Evolutionary conservation across 2,888 invertebrate species (phyloP).

Genomic region (Keiferia lycopersicella): DNA sequence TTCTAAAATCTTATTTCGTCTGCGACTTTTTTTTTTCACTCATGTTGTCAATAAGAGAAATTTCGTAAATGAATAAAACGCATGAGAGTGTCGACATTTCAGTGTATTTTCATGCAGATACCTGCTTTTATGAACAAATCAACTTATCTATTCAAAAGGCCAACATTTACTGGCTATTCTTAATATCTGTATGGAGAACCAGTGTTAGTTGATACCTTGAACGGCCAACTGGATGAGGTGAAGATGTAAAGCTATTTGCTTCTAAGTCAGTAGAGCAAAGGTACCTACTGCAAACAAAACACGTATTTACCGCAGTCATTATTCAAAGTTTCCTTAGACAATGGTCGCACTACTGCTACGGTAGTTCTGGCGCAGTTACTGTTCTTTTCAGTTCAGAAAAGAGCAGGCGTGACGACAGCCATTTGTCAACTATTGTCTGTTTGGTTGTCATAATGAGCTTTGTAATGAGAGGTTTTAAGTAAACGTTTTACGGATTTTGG

Average conservation of each 20-base stretch:
- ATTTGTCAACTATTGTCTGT: constrained; percentile 18
- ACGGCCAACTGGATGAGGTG: no score
- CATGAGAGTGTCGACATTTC: no score
- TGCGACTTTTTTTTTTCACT: no score
- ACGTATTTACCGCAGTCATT: constrained; percentile 37
- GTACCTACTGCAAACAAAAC: constrained; percentile 30
- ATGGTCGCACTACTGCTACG: constrained; percentile 63
- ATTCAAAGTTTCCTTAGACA: constrained; percentile 47
- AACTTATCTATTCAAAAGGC: no score
- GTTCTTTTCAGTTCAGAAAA: constrained; percentile 3
- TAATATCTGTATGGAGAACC: no score
- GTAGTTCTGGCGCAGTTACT: constrained; percentile 47
- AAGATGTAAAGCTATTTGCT: neutral
- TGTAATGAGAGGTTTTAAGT: constrained; percentile 4
- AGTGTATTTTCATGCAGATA: no score
- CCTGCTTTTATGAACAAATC: no score
- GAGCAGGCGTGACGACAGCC: constrained; percentile 18
- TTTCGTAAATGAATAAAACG: no score
- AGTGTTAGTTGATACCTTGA: no score
- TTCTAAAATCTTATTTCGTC: no score
- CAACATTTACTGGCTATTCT: no score
- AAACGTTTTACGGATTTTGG: neutral
- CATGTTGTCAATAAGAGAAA: no score
- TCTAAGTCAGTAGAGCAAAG: constrained; percentile 20
- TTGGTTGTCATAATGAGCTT: constrained; percentile 16